phyloP scores from a whole-genome alignment of 2,888 invertebrate species.

The Adelphocoris suturalis region DNA sequence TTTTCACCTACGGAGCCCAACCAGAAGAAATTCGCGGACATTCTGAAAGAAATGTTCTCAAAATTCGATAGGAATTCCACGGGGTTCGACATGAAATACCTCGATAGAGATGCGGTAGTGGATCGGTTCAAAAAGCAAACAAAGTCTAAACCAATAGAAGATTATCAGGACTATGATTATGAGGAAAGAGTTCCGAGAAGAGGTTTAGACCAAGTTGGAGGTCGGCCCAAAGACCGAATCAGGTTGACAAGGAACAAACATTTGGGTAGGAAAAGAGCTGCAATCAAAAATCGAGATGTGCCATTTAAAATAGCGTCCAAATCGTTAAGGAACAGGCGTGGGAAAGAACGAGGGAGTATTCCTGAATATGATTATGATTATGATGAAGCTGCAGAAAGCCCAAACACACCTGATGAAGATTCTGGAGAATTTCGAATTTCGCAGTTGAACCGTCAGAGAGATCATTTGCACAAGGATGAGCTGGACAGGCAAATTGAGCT shows the following conservation, averaged over 20 bases:
- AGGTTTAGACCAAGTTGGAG: neutral
- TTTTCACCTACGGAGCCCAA: constrained; percentile 34
- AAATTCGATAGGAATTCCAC: neutral
- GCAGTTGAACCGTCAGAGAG: neutral
- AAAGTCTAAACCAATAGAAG: neutral
- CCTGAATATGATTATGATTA: constrained; percentile 49
- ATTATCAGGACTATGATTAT: constrained; percentile 57
- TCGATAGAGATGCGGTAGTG: neutral
- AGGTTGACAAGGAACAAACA: neutral
- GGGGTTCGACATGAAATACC: neutral
- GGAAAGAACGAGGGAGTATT: neutral
- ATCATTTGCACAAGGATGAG: neutral
- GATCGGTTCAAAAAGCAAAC: constrained; percentile 16
- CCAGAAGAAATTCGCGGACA: constrained; percentile 33
- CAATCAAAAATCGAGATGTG: neutral
- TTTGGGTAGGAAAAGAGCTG: neutral
- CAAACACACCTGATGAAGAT: neutral
- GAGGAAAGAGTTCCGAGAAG: neutral
- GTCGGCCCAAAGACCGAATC: neutral
- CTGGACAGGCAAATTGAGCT: constrained; percentile 47
- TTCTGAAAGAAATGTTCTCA: constrained; percentile 45
- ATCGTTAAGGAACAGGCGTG: neutral
- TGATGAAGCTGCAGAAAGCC: neutral
- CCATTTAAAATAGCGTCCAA: neutral
- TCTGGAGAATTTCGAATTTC: constrained; percentile 1